Evolutionary conservation across 2,797 vertebrate species (phyloP), one percentile per base, ranked within the genome.

Genomic region (Chelon auratus): DNA sequence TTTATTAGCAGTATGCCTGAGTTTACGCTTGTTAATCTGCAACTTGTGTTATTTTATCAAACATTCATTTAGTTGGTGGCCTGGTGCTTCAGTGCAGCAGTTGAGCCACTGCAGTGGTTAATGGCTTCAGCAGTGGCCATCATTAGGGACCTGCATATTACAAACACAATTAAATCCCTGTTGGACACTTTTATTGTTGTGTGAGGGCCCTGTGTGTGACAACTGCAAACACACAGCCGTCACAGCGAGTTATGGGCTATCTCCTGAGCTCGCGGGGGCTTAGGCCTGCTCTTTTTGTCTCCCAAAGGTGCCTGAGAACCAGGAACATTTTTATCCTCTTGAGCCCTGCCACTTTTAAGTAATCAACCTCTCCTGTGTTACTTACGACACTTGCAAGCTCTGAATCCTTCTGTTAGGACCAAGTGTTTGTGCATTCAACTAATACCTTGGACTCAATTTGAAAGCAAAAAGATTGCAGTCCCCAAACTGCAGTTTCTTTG

Each of bases 1-100:
- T 96, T 98, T 97, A 97, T 97, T 96, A 95, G 94, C 93, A 94
- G 94, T 93, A 95, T 94, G 95, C 93, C 92, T 86, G 88, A 95
- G 94, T 99, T 99, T 97, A 98, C 96, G 97, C 97, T 97, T 98
- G 97, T 99, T 99, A 97, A 97, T 96, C 97, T 95, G 96, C 94
- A 92, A 94, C 96, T 97, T 96, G 96, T 97, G 94, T 98, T 97
- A 97, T 97, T 99, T 98, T 97, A 97, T 99, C 97, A 97, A 96
- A 95, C 95, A 94, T 97, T 97, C 94, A 96, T 98, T 97, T 96
- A 95, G 96, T 94, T 93, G 92, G 93, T 83, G 92, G 95, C 94
- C 94, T 88, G 89, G 94, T 82, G 94, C 93, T 82, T 94, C 94
- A 92, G 72, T 89, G 75, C 93, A 94, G 93, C 94, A 93, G 93